Conservation (phyloP, 2,113 vertebrate species). For the Callipepla californica region DNA sequence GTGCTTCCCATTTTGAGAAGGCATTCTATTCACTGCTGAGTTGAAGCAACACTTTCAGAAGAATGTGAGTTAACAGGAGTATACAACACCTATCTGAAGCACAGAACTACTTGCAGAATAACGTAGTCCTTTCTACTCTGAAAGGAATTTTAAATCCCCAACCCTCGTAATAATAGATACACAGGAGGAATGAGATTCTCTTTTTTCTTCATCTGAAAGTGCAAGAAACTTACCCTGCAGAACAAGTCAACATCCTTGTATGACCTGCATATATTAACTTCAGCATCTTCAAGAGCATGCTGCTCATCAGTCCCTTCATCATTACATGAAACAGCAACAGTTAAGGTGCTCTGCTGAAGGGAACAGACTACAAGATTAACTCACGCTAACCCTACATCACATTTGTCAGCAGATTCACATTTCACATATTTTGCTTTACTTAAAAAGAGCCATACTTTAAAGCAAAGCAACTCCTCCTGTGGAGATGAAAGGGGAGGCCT, state of each 20-base stretch:
- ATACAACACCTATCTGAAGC: neutral
- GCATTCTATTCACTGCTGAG: neutral
- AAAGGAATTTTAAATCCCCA: neutral
- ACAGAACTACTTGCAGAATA: neutral
- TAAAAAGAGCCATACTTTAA: neutral
- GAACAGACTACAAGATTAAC: neutral
- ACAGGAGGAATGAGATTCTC: neutral
- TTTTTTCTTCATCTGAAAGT: neutral
- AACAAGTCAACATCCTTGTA: neutral
- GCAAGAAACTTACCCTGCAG: neutral
- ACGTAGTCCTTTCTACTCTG: neutral
- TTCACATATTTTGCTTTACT: neutral
- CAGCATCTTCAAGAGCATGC: neutral
- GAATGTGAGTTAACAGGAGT: neutral
- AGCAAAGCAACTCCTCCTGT: neutral
- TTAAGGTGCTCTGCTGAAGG: neutral
- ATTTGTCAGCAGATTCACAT: neutral
- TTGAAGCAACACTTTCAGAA: neutral
- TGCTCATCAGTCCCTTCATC: neutral
- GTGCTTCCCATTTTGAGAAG: neutral
- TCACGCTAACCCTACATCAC: neutral
- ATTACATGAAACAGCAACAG: neutral
- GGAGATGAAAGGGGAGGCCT: neutral
- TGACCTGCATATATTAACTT: neutral
- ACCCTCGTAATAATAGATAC: fast-evolving